phyloP scores from a whole-genome alignment of 2,113 vertebrate genomes.

The Albula glossodonta region DNA sequence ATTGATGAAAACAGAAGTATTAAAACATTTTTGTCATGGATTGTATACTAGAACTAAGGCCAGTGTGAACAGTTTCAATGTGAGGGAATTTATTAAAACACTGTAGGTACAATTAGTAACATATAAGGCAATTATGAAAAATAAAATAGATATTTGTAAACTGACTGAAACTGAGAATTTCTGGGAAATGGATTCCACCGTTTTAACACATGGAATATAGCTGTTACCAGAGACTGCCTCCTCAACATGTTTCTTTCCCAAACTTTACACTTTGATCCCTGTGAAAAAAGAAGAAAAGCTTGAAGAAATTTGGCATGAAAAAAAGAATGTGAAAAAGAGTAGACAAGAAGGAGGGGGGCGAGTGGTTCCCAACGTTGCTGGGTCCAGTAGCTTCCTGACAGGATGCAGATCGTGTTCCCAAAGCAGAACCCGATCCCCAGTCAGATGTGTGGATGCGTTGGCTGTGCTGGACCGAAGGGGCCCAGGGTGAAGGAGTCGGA shows the following conservation, averaged over 20 bases:
- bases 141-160: no score
- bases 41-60: no score
- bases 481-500: neutral
- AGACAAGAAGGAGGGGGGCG: neutral
- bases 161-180: neutral
- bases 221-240: neutral
- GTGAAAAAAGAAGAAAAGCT: constrained; percentile 43
- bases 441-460: constrained; percentile 56
- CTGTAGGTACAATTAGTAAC: no score
- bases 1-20: no score
- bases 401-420: constrained; percentile 63
- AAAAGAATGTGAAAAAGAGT: neutral
- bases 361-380: constrained; percentile 32
- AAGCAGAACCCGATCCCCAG: constrained; percentile 60
- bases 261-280: constrained; percentile 47
- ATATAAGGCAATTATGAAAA: no score
- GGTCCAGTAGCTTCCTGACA: constrained; percentile 58
- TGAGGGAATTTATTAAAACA: no score
- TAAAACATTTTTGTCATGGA: no score
- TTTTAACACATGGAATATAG: neutral
- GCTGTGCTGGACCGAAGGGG: constrained; percentile 29
- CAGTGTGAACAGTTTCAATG: no score
- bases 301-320: neutral
- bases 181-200: neutral
- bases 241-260: neutral